A percentile compares a stretch with the other conserved stretches of the same genome.
These are phyloP conservation scores for Stichodactyla mertensii DNA, from an alignment of 64 coral and sea anemone genomes.

Conservation along the genomic window DNA sequence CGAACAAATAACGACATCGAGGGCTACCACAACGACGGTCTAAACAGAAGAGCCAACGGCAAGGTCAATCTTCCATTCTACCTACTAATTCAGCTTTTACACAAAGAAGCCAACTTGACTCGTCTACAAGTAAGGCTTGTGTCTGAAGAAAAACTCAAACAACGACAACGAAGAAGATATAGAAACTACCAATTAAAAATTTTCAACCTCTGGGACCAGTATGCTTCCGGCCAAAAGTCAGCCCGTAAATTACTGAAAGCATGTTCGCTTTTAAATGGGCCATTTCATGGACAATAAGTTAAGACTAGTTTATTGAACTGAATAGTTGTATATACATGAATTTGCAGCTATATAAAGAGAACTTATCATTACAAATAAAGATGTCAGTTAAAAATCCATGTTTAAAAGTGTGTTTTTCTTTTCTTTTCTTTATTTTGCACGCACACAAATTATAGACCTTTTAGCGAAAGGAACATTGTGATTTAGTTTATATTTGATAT, in stretches of 20 bases:
- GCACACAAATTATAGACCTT: no score
- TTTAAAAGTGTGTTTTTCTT: no score
- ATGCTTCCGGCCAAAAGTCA: background rate
- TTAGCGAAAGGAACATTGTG: no score
- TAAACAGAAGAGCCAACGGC: conserved; percentile 21
- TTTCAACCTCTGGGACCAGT: background rate
- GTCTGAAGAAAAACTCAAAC: conserved; percentile 3
- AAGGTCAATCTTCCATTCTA: conserved; percentile 36
- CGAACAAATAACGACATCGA: conserved; percentile 59
- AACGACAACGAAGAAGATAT: background rate
- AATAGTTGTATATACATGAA: background rate
- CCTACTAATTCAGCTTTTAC: background rate
- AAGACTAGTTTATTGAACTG: background rate
- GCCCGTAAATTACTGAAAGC: conserved; percentile 8
- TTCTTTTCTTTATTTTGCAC: no score
- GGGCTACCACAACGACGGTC: conserved; percentile 38
- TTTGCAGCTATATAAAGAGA: no score
- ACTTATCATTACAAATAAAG: no score
- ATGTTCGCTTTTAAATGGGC: background rate
- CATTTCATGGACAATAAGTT: background rate
- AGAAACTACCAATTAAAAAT: background rate
- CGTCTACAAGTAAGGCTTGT: conserved; percentile 19
- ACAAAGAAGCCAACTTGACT: conserved; percentile 11
- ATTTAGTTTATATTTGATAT: no score
- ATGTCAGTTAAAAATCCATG: no score